These are phyloP conservation scores for Sinocyclocheilus maitianheensis DNA, from an alignment of 2,113 vertebrate genomes.

Conservation along the genomic window DNA sequence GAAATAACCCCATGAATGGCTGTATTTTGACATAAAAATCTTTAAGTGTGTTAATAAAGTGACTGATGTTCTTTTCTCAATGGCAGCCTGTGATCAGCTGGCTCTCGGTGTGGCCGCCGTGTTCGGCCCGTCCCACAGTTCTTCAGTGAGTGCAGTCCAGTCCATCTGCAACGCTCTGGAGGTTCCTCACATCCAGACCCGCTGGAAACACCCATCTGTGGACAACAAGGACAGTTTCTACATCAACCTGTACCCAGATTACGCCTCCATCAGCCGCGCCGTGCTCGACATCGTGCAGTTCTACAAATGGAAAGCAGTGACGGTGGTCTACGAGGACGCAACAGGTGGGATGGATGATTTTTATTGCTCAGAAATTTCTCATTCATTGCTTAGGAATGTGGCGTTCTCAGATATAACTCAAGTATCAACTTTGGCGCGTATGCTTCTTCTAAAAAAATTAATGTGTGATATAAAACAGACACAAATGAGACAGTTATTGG, in stretches of 20 bases:
- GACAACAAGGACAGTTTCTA: constrained; percentile 94
- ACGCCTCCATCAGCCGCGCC: constrained; percentile 89
- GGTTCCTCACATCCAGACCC: constrained; percentile 97
- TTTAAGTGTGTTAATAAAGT: background rate
- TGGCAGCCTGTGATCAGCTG: constrained; percentile 92
- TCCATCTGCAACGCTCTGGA: constrained; percentile 97
- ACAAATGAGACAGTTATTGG: background rate
- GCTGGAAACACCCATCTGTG: constrained; percentile 93
- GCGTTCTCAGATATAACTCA: background rate
- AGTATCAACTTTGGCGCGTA: background rate
- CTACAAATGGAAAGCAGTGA: constrained; percentile 94
- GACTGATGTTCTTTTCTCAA: background rate
- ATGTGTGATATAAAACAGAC: background rate
- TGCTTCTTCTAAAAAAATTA: background rate
- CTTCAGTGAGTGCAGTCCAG: constrained; percentile 94
- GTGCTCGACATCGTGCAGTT: constrained; percentile 92
- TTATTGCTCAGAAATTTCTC: background rate
- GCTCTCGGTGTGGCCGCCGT: constrained; percentile 93
- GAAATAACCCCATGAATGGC: background rate
- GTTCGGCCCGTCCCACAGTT: constrained; percentile 94
- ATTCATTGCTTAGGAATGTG: background rate
- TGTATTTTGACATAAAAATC: background rate
- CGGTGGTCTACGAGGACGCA: constrained; percentile 96
- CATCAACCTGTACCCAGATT: constrained; percentile 96
- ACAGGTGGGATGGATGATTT: constrained; percentile 79